These are phyloP conservation scores for Leptoteleia sp. DNA, from an alignment of 1,140 invertebrate species.

Conservation along the genomic window DNA sequence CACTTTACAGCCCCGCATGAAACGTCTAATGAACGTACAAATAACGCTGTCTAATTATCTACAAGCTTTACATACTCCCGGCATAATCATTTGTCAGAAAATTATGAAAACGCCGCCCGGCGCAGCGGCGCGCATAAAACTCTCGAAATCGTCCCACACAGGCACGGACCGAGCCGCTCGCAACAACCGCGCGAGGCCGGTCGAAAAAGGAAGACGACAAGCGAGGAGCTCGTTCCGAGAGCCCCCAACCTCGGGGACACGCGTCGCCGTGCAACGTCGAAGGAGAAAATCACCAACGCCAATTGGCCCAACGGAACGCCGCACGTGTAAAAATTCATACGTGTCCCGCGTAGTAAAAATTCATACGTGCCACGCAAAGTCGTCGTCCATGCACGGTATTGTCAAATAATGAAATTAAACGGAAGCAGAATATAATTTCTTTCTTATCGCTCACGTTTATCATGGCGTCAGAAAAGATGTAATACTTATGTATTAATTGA, in stretches of 20 bases:
- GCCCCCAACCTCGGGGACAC: constrained; percentile 8
- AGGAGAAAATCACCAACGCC: constrained; percentile 55
- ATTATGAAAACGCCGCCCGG: constrained; percentile 41
- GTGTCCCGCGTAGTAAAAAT: too few species aligned
- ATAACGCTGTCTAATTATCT: constrained; percentile 58
- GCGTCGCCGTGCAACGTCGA: constrained; percentile 36
- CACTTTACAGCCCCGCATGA: constrained; percentile 43
- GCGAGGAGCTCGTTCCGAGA: neutral
- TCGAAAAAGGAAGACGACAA: neutral
- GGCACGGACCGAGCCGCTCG: neutral
- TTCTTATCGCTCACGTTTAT: too few species aligned
- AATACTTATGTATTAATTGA: too few species aligned
- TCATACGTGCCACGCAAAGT: too few species aligned
- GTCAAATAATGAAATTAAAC: too few species aligned
- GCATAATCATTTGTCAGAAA: constrained; percentile 53
- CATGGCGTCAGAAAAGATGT: too few species aligned
- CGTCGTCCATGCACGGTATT: too few species aligned
- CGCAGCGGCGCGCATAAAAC: constrained; percentile 39
- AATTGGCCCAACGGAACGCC: too few species aligned
- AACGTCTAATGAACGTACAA: constrained; percentile 53
- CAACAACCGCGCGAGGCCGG: neutral
- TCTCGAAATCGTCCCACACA: constrained; percentile 54
- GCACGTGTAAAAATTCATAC: too few species aligned
- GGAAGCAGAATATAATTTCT: too few species aligned
- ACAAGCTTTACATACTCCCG: constrained; percentile 45